These are phyloP conservation scores for Pristionchus fissidentatus DNA, from an alignment of 2,888 invertebrate species.

Conservation along the genomic window DNA sequence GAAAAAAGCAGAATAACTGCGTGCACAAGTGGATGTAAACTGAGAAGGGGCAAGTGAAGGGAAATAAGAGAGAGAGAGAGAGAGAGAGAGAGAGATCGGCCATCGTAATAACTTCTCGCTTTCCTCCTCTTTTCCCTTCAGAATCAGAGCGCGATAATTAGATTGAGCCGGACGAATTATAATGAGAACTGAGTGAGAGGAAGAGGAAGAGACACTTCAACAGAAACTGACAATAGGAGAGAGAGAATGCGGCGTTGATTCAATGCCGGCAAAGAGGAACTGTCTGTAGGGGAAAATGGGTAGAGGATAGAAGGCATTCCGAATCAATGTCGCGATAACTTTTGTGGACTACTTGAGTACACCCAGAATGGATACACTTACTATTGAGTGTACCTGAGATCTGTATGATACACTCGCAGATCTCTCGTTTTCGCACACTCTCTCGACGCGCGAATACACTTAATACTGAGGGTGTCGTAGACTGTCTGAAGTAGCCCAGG, in stretches of 20 bases:
- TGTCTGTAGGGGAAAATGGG: not conserved
- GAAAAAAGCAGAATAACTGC: not conserved
- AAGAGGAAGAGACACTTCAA: not conserved
- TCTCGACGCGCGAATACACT: no score
- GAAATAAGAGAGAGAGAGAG: not conserved
- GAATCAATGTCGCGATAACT: no score
- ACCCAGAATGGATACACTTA: no score
- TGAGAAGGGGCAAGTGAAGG: conserved; percentile 3
- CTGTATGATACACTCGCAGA: no score
- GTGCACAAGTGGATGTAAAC: conserved; percentile 14
- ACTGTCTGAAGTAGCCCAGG: no score
- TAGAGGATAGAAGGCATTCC: not conserved
- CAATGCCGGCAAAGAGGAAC: not conserved
- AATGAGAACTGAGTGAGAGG: not conserved
- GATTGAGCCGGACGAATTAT: conserved; percentile 39
- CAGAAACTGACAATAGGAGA: not conserved
- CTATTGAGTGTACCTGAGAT: no score
- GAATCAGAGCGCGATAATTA: conserved; percentile 16
- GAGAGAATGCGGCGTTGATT: conserved; percentile 21
- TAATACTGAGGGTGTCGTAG: no score
- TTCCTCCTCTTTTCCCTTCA: conserved; percentile 25
- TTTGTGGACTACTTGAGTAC: no score
- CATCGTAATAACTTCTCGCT: conserved; percentile 16
- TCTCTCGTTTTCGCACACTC: no score
- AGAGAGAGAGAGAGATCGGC: no score